Conservation (phyloP, 2,797 vertebrate species). For the Falco berigora region DNA sequence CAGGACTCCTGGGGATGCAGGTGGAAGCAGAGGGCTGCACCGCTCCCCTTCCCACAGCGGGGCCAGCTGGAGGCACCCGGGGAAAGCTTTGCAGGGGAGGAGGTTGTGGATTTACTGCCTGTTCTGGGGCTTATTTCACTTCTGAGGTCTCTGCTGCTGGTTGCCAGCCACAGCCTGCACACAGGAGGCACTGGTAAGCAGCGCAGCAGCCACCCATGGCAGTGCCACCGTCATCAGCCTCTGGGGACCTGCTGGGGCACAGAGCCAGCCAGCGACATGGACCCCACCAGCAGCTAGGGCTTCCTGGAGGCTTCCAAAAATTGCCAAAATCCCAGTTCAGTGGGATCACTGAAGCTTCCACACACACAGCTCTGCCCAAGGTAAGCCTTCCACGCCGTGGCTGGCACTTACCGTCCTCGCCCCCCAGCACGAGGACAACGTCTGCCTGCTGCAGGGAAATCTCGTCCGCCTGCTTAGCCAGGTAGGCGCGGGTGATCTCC, state of each 20-base stretch:
- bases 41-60: rapidly evolving
- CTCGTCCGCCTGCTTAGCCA: slow-evolving; percentile 86
- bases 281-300: background rate
- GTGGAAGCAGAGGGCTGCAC: background rate
- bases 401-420: slow-evolving; percentile 80
- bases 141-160: background rate
- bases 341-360: background rate
- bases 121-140: background rate
- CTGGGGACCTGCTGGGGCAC: background rate
- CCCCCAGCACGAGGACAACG: slow-evolving; percentile 82
- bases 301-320: background rate
- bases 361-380: rapidly evolving
- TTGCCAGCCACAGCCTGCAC: background rate
- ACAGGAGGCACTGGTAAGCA: background rate
- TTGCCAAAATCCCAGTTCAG: rapidly evolving
- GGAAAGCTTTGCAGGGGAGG: background rate
- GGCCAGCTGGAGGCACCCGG: too few species aligned
- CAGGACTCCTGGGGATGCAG: rapidly evolving
- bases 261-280: rapidly evolving
- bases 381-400: background rate
- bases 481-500: slow-evolving; percentile 84
- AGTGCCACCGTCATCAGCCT: background rate
- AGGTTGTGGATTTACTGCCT: background rate
- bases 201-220: background rate
- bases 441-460: slow-evolving; percentile 89